Percentiles rank a stretch among this genome's conserved stretches.
phyloP scores from a whole-genome alignment of 2,888 invertebrate genomes.

The Sericinus montela region DNA sequence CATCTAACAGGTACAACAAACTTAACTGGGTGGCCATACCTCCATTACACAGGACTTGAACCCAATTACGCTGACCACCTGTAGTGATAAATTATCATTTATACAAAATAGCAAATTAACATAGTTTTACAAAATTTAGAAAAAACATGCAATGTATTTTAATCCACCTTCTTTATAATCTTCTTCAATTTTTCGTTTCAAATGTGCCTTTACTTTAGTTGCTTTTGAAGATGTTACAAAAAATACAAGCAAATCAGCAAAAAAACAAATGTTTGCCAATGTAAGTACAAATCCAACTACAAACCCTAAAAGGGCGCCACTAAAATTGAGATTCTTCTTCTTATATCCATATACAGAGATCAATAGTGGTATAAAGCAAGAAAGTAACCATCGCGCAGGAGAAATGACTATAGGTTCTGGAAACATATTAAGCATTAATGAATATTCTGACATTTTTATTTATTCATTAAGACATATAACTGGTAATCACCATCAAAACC shows the following conservation, averaged over 20 bases:
- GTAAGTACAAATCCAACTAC: constrained; percentile 88
- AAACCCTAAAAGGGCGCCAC: constrained; percentile 85
- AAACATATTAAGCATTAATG: constrained; percentile 29
- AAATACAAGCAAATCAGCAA: constrained; percentile 85
- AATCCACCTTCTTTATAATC: constrained; percentile 87
- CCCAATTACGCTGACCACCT: constrained; percentile 93
- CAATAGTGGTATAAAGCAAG: constrained; percentile 82
- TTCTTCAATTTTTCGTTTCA: constrained; percentile 84
- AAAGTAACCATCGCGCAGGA: constrained; percentile 82
- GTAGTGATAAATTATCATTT: constrained; percentile 25
- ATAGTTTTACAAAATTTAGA: too few relatives aligned
- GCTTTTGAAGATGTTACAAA: constrained; percentile 89
- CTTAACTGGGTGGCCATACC: constrained; percentile 92
- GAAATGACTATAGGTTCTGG: constrained; percentile 80
- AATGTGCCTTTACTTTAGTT: constrained; percentile 85
- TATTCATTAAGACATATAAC: too few relatives aligned
- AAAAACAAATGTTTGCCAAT: constrained; percentile 87
- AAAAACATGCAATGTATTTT: too few relatives aligned
- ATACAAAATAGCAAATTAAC: too few relatives aligned
- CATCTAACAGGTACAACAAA: constrained; percentile 87
- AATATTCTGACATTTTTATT: not conserved
- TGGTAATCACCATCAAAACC: constrained; percentile 79
- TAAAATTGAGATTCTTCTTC: constrained; percentile 83
- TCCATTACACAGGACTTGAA: constrained; percentile 93
- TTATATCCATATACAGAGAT: constrained; percentile 83